A percentile compares a stretch with the other conserved stretches of the same genome.
phyloP scores from a whole-genome alignment of 2,797 vertebrate genomes.

The Cyclopterus lumpus region DNA sequence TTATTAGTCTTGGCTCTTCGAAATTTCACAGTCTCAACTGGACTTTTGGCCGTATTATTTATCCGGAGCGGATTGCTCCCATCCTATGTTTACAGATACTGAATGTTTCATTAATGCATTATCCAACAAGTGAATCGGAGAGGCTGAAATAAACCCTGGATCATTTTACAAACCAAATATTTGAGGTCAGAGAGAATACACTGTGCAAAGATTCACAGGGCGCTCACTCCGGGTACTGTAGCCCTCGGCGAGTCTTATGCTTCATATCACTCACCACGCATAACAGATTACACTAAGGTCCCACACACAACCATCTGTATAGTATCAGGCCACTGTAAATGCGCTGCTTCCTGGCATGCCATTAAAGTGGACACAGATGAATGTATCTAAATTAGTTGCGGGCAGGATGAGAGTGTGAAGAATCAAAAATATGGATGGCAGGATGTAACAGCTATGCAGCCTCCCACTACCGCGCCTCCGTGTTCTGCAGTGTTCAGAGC shows the following conservation, averaged over 20 bases:
- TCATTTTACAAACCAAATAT: slow-evolving; percentile 82
- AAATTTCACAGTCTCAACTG: slow-evolving; percentile 78
- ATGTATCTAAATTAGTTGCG: slow-evolving; percentile 73
- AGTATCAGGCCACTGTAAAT: slow-evolving; percentile 75
- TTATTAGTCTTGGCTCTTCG: slow-evolving; percentile 80
- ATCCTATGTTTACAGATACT: slow-evolving; percentile 75
- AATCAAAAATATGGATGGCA: slow-evolving; percentile 67
- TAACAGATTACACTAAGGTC: slow-evolving; percentile 79
- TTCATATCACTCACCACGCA: slow-evolving; percentile 75
- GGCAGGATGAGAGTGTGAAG: slow-evolving; percentile 62
- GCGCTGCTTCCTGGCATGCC: slow-evolving; percentile 66
- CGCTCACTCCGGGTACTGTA: slow-evolving; percentile 53
- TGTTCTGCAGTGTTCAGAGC: slow-evolving; percentile 65
- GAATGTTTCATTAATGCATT: slow-evolving; percentile 77
- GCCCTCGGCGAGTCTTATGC: slow-evolving; percentile 69
- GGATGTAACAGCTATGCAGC: slow-evolving; percentile 58
- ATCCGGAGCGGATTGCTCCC: slow-evolving; percentile 70
- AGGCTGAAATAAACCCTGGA: slow-evolving; percentile 73
- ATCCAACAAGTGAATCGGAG: slow-evolving; percentile 69
- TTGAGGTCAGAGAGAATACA: slow-evolving; percentile 77
- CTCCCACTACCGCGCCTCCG: slow-evolving; percentile 63
- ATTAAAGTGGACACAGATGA: slow-evolving; percentile 81
- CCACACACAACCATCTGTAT: slow-evolving; percentile 73
- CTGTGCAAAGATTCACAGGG: slow-evolving; percentile 66
- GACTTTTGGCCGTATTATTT: slow-evolving; percentile 76